phyloP scores from a whole-genome alignment of 2,888 invertebrate genomes.

The Lysandra bellargus region DNA sequence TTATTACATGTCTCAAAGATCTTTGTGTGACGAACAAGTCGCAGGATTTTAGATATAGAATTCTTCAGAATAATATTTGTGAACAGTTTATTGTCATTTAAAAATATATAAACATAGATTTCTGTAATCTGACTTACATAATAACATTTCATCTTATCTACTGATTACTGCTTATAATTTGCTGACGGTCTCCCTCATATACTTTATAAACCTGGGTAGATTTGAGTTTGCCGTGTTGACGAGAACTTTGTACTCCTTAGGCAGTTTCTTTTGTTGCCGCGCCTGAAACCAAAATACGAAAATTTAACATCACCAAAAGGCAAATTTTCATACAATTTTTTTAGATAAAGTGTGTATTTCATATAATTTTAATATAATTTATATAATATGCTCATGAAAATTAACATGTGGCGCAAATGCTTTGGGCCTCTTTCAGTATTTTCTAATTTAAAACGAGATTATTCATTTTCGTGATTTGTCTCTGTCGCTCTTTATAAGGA shows the following conservation, averaged over 20 bases:
- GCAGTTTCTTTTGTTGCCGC: constrained; percentile 82
- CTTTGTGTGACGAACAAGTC: not conserved
- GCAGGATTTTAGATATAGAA: not conserved
- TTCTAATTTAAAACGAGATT: too few relatives aligned
- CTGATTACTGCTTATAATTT: constrained; percentile 47
- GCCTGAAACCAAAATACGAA: constrained; percentile 64
- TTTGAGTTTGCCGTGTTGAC: constrained; percentile 86
- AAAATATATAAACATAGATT: constrained; percentile 30
- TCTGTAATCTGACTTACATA: constrained; percentile 36
- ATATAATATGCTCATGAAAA: too few relatives aligned
- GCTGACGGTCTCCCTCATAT: constrained; percentile 77
- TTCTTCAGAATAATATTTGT: not conserved
- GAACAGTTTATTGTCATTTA: constrained; percentile 5
- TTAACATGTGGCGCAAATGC: too few relatives aligned
- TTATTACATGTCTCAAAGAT: not conserved
- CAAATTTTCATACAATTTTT: too few relatives aligned
- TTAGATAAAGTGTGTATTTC: too few relatives aligned
- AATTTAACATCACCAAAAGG: not conserved
- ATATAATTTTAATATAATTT: too few relatives aligned
- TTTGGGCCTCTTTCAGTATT: too few relatives aligned
- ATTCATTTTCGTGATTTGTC: too few relatives aligned
- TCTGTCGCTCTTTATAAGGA: too few relatives aligned
- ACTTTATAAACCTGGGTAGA: constrained; percentile 85
- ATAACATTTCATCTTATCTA: not conserved
- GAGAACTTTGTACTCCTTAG: constrained; percentile 85